Conservation (phyloP, 2,113 vertebrate species). For the Microtus pennsylvanicus region DNA sequence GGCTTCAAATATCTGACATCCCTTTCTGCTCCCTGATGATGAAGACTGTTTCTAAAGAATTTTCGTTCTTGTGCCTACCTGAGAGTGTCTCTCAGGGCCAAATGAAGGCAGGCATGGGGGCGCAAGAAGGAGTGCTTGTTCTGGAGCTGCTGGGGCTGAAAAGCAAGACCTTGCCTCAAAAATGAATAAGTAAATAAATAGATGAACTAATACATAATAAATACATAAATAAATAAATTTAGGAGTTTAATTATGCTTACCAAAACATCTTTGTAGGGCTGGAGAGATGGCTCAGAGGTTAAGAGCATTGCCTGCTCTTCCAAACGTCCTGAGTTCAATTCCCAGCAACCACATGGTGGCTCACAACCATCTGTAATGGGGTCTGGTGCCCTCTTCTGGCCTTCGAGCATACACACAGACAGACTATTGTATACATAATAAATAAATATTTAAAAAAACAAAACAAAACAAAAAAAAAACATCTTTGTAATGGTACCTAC, state of each 20-base stretch:
- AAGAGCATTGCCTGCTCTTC: too few relatives aligned
- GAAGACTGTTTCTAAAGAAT: not conserved
- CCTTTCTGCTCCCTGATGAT: not conserved
- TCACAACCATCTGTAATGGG: too few relatives aligned
- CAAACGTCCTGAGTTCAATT: too few relatives aligned
- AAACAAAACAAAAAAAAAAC: too few relatives aligned
- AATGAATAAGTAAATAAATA: too few relatives aligned
- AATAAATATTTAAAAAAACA: too few relatives aligned
- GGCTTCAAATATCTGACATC: not conserved
- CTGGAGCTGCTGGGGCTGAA: not conserved
- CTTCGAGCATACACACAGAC: too few relatives aligned
- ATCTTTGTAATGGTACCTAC: not conserved
- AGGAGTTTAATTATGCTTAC: not conserved
- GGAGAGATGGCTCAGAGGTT: too few relatives aligned
- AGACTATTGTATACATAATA: too few relatives aligned
- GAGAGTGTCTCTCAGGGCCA: not conserved
- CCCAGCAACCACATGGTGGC: too few relatives aligned
- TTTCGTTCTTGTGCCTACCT: not conserved
- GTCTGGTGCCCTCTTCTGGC: too few relatives aligned
- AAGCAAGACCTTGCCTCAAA: not conserved
- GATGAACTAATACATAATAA: too few relatives aligned
- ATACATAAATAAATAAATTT: not conserved
- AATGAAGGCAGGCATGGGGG: not conserved
- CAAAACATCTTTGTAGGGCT: not conserved
- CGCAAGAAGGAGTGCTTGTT: not conserved